Evolutionary conservation across 2,888 invertebrate genomes (phyloP), one percentile per base, ranked within the genome.

Genomic region (Malacosoma neustria): DNA sequence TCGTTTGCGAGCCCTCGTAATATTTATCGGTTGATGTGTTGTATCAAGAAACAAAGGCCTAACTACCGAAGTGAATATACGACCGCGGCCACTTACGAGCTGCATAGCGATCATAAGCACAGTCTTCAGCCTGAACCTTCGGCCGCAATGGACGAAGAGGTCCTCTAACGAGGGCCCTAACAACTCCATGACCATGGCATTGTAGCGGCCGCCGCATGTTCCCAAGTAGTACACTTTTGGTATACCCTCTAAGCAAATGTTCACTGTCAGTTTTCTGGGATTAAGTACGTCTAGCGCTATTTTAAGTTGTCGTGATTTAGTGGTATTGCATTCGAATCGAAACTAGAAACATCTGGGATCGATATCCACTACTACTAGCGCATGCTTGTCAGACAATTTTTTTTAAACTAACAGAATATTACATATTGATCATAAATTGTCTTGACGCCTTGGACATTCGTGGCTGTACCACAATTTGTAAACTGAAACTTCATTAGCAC

Each of bases 151-250:
- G 88, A 99, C 99, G 89, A 99, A 99, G 61, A 99, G 92, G 87
- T 99, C 99, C 90, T 99, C 99, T 67, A 99, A 92, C 85, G 98
- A 97, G 74, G 99, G 98, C 68, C 99, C 99, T 77, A 99, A 91
- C 72, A 99, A 91, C 90, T 99, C 99, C 96, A 99, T 96, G 74
- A 99, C 99, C 87, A 99, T 91, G 72, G 99, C 99, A 90, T 99
- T 99, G 91, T 98, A 99, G 65, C 85, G 84, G 89, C 98, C 98
- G 72, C 98, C 98, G 89, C 99, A 99, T 59, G 99, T 98, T 56
- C 99, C 99, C 89, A 99, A 98, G 89, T 99, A 99, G 90, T 95
- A 98, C 62, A 99, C 98, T 90, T 98, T 98, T 66, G 99, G 99
- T 80, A 99, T 90, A 73, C 99, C 99, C 90, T 99, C 98, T 96